Percentiles rank a stretch among this genome's conserved stretches.
Evolutionary conservation across 2,113 vertebrate species (phyloP).

Genomic region (Galemys pyrenaicus): DNA sequence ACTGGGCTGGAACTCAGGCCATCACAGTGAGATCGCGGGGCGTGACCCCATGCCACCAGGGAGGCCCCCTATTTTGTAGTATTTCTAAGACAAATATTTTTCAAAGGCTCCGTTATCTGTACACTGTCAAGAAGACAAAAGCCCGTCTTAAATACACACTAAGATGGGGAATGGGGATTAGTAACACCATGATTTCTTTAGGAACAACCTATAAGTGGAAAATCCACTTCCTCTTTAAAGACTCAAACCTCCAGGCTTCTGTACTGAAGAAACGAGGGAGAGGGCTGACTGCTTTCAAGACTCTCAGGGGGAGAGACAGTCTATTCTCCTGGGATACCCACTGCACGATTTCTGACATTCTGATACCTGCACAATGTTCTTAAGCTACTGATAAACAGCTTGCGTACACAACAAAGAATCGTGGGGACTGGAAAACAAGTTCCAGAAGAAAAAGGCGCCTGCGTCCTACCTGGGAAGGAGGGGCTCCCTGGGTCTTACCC

Average conservation of each 20-base stretch:
- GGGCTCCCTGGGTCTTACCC: slow-evolving; percentile 82
- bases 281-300: not conserved
- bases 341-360: not conserved
- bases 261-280: not conserved
- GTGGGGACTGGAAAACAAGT: not conserved
- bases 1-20: no score
- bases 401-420: not conserved
- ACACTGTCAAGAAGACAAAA: not conserved
- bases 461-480: accelerated
- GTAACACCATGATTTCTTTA: not conserved
- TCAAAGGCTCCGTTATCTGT: not conserved
- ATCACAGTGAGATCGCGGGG: no score
- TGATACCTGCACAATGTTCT: not conserved
- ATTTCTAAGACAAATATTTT: slow-evolving; percentile 19
- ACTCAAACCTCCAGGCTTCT: not conserved
- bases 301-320: not conserved
- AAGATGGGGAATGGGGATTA: not conserved
- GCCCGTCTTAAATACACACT: not conserved
- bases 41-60: no score
- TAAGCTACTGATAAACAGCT: not conserved
- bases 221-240: not conserved
- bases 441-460: not conserved
- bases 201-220: not conserved
- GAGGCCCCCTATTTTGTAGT: not conserved
- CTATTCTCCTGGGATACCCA: not conserved